These are phyloP conservation scores for Porites evermanni DNA, from an alignment of 92 coral and sea anemone species.

Conservation along the genomic window DNA sequence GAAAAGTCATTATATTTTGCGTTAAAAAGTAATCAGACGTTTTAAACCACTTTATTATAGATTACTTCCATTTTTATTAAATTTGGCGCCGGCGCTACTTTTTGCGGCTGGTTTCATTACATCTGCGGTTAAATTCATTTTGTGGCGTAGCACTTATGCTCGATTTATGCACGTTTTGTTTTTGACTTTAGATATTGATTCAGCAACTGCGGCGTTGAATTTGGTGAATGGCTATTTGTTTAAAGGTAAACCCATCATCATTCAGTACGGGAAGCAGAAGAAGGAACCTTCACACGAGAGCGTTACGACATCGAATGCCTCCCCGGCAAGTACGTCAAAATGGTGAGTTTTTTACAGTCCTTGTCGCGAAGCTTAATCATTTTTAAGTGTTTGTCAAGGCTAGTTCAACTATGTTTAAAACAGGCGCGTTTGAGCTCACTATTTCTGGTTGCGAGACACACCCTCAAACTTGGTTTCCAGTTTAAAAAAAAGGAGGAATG, in stretches of 20 bases:
- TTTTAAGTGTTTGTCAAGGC: too few relatives aligned
- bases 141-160: neutral
- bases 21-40: too few relatives aligned
- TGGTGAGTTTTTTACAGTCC: neutral
- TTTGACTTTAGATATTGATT: conserved; percentile 61
- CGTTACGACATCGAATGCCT: neutral
- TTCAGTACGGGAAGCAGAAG: conserved; percentile 84
- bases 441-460: neutral
- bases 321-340: neutral
- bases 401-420: neutral
- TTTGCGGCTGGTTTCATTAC: neutral
- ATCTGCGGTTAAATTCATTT: too few relatives aligned
- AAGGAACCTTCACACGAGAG: conserved; percentile 17
- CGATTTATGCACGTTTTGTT: neutral
- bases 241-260: conserved; percentile 87
- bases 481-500: too few relatives aligned
- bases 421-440: neutral
- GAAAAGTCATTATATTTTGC: too few relatives aligned
- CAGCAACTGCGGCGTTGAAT: conserved; percentile 80
- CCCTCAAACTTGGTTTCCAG: too few relatives aligned
- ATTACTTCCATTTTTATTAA: too few relatives aligned
- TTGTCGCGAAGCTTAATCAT: neutral
- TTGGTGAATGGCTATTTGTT: conserved; percentile 86
- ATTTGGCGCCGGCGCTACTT: neutral
- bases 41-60: too few relatives aligned